Conservation (phyloP, 2,888 invertebrate genomes). For the Ophraella communa region DNA sequence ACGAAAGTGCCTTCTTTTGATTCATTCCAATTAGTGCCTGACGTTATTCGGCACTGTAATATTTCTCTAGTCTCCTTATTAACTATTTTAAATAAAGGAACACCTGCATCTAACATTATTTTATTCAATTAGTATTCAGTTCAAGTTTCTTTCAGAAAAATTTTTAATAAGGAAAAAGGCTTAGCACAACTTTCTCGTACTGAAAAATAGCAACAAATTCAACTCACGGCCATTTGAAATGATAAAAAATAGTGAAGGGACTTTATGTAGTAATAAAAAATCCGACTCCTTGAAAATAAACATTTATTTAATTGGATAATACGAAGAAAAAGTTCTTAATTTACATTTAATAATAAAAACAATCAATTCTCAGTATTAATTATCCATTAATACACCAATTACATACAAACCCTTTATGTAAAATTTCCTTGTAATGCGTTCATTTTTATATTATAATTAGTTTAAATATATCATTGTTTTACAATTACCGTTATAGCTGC, state of each 20-base stretch:
- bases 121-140: too few species aligned
- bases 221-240: not conserved
- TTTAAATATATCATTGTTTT: not conserved
- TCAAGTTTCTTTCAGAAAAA: too few species aligned
- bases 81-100: too few species aligned
- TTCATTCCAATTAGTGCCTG: too few species aligned
- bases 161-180: too few species aligned
- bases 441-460: too few species aligned
- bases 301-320: not conserved
- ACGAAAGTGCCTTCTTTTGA: too few species aligned
- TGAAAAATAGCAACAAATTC: not conserved
- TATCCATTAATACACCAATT: not conserved
- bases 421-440: not conserved
- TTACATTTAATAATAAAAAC: not conserved
- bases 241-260: not conserved
- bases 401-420: not conserved
- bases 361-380: not conserved
- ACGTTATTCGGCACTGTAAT: too few species aligned
- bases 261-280: not conserved
- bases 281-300: not conserved
- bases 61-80: too few species aligned
- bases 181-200: not conserved
- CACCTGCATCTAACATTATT: too few species aligned
- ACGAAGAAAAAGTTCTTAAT: not conserved
- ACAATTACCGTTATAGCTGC: not conserved